phyloP scores from a whole-genome alignment of 2,113 vertebrate species.

The Phoenicopterus ruber region DNA sequence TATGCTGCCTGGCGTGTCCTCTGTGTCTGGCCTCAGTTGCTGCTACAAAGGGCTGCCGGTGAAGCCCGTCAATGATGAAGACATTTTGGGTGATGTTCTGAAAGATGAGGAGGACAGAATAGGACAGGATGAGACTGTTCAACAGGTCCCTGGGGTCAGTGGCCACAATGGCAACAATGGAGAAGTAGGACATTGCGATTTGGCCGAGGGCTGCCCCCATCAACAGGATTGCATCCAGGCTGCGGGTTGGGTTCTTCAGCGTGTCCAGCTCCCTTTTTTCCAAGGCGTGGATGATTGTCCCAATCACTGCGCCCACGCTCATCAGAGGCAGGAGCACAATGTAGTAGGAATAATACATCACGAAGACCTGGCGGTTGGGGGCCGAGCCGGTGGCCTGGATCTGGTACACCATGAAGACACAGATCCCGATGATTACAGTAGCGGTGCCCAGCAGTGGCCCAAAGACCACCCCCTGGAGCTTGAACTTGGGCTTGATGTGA shows the following conservation, averaged over 20 bases:
- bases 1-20: fast-evolving
- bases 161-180: constrained; percentile 84
- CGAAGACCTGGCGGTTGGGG: constrained; percentile 62
- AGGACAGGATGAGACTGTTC: constrained; percentile 81
- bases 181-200: constrained; percentile 85
- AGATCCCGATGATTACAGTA: constrained; percentile 68
- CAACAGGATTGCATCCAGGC: constrained; percentile 83
- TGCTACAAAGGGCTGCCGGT: constrained; percentile 63
- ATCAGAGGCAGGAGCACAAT: constrained; percentile 79
- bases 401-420: constrained; percentile 84
- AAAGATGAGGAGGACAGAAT: constrained; percentile 82
- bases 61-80: constrained; percentile 90
- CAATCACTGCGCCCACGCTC: constrained; percentile 72
- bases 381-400: constrained; percentile 64
- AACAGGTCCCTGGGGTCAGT: constrained; percentile 43
- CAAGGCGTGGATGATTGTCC: constrained; percentile 75
- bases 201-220: constrained; percentile 82
- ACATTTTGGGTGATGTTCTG: constrained; percentile 87
- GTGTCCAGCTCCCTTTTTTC: constrained; percentile 76
- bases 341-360: constrained; percentile 84
- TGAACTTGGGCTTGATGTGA: constrained; percentile 50
- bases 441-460: constrained; percentile 76
- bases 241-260: constrained; percentile 83
- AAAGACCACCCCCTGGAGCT: constrained; percentile 55
- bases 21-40: not conserved